Conservation (phyloP, 1,140 invertebrate species). For the Melitaea cinxia region DNA sequence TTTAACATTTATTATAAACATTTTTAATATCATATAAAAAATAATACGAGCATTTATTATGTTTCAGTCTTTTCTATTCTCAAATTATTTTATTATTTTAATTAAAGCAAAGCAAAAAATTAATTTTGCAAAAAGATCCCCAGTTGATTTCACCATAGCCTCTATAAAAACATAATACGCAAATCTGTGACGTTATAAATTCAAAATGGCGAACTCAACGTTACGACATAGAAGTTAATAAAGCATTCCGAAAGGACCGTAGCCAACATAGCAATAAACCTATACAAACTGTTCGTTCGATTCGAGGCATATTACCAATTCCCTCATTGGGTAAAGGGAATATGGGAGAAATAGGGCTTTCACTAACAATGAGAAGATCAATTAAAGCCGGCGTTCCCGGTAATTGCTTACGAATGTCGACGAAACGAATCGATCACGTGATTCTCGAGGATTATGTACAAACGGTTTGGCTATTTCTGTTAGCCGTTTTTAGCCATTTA, state of each 20-base stretch:
- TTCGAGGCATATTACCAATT: background rate
- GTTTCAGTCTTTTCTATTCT: too few relatives aligned
- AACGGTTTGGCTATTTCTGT: background rate
- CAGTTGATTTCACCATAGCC: too few relatives aligned
- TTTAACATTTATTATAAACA: too few relatives aligned
- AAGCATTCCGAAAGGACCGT: too few relatives aligned
- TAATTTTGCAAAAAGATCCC: too few relatives aligned
- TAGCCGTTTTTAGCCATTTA: background rate
- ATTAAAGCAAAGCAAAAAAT: too few relatives aligned
- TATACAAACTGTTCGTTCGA: background rate
- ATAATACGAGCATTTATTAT: too few relatives aligned
- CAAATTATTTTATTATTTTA: too few relatives aligned
- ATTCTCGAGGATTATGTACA: background rate
- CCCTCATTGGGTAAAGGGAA: slow-evolving; percentile 2
- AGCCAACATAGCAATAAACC: background rate
- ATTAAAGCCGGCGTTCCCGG: slow-evolving; percentile 1
- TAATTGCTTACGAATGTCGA: slow-evolving; percentile 18
- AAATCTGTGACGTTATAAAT: background rate
- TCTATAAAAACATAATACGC: too few relatives aligned
- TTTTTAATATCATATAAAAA: too few relatives aligned
- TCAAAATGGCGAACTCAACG: background rate
- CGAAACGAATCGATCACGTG: slow-evolving; percentile 6
- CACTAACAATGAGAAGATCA: slow-evolving; percentile 9
- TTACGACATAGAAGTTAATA: background rate
- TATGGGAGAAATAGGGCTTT: background rate